Percentiles rank a stretch among this genome's conserved stretches.
phyloP scores from a whole-genome alignment of 2,797 vertebrate species.

The Eospalax fontanierii region DNA sequence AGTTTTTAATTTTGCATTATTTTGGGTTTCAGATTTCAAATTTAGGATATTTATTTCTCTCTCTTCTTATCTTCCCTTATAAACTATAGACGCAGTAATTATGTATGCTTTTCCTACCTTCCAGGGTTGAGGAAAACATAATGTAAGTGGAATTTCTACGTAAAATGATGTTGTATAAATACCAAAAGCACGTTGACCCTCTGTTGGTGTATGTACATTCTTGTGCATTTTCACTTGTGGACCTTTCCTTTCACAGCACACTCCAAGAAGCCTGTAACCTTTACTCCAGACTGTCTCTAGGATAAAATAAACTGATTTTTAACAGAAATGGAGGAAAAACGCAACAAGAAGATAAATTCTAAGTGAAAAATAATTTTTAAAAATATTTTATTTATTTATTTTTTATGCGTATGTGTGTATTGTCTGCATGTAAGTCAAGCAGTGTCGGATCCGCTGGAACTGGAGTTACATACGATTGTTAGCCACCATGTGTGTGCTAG shows the following conservation, averaged over 20 bases:
- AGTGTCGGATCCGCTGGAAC: too few relatives aligned
- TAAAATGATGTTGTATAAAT: conserved; percentile 11
- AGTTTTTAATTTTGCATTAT: neutral
- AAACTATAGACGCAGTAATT: conserved; percentile 28
- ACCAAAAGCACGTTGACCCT: neutral
- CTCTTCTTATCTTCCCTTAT: neutral
- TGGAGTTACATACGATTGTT: too few relatives aligned
- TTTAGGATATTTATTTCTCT: neutral
- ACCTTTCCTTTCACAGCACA: neutral
- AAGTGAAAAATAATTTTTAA: conserved; percentile 31
- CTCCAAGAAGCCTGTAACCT: neutral
- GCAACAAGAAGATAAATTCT: neutral
- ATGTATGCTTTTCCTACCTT: conserved; percentile 27
- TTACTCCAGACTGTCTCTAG: conserved; percentile 23
- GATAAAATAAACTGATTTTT: conserved; percentile 62
- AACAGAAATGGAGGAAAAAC: conserved; percentile 53
- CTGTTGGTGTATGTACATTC: conserved; percentile 57
- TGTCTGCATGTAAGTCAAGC: too few relatives aligned
- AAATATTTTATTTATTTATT: neutral
- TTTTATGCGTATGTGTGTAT: too few relatives aligned
- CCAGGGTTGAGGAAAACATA: neutral
- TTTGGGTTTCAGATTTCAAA: conserved; percentile 13
- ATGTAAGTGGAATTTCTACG: conserved; percentile 51
- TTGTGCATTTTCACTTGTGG: conserved; percentile 25
- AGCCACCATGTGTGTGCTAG: too few relatives aligned